Conservation (phyloP, 2,888 invertebrate species). For the Glaucopsyche alexis region DNA sequence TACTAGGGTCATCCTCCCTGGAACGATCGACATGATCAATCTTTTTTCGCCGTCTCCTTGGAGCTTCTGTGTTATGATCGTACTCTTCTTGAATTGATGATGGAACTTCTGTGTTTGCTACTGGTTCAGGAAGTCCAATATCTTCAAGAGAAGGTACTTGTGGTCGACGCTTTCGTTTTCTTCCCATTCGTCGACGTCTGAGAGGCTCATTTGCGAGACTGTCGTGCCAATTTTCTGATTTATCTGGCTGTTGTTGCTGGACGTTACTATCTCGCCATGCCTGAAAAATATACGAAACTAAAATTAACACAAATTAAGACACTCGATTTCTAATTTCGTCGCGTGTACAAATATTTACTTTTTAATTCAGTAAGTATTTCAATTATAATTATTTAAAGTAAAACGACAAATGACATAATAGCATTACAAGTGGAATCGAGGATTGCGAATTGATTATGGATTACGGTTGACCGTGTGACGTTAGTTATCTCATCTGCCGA, state of each 20-base stretch:
- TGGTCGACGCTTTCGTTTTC: conserved; percentile 83
- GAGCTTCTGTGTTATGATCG: conserved; percentile 48
- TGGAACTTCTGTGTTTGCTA: conserved; percentile 47
- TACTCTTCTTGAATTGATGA: conserved; percentile 49
- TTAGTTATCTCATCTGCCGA: conserved; percentile 64
- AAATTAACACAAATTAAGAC: neutral
- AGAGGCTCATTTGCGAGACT: conserved; percentile 55
- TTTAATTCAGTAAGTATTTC: neutral
- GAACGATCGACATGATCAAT: conserved; percentile 46
- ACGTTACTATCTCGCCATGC: conserved; percentile 73
- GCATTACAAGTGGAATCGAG: neutral
- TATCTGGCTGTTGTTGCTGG: conserved; percentile 49
- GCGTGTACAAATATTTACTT: neutral
- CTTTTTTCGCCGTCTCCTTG: conserved; percentile 59
- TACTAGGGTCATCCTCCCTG: conserved; percentile 38
- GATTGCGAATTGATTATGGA: conserved; percentile 12
- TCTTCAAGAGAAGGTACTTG: conserved; percentile 52
- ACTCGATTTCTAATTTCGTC: neutral
- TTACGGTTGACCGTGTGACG: conserved; percentile 31
- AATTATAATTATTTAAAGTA: neutral
- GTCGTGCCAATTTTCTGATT: conserved; percentile 54
- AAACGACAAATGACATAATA: neutral
- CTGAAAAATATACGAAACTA: conserved; percentile 64
- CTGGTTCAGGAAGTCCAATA: conserved; percentile 48
- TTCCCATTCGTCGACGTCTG: conserved; percentile 67